Evolutionary conservation across 2,888 invertebrate genomes (phyloP).

Genomic region (Tricholauxania praeusta): DNA sequence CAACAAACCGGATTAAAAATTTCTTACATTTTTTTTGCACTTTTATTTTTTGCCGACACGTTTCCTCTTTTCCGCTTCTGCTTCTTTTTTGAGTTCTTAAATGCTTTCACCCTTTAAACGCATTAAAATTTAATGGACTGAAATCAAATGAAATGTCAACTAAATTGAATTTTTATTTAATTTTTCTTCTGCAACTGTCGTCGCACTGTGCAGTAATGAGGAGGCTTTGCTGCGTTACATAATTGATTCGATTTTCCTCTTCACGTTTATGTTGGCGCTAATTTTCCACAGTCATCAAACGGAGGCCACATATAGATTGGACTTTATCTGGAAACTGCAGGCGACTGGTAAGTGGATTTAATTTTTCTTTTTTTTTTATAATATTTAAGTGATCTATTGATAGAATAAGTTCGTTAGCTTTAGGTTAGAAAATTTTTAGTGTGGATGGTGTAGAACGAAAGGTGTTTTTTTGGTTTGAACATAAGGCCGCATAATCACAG

Average conservation of each 20-base stretch:
- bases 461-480: no score
- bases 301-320: constrained; percentile 93
- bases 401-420: constrained; percentile 3
- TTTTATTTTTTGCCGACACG: constrained; percentile 1
- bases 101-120: constrained; percentile 13
- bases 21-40: constrained; percentile 43
- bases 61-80: background rate
- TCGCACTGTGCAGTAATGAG: constrained; percentile 57
- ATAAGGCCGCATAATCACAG: no score
- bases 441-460: no score
- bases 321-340: constrained; percentile 97
- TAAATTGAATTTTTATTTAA: background rate
- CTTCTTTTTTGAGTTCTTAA: background rate
- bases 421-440: background rate
- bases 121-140: constrained; percentile 53
- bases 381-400: background rate
- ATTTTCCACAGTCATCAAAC: constrained; percentile 94
- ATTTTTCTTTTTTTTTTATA: background rate
- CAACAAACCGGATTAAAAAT: constrained; percentile 58
- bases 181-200: constrained; percentile 10
- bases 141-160: constrained; percentile 56
- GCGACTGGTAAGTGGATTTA: constrained; percentile 77
- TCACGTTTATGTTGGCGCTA: constrained; percentile 83
- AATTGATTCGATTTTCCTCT: constrained; percentile 76
- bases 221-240: constrained; percentile 65